Base-by-base conservation (phyloP, 2,888 invertebrate species). In the Urechis unicinctus region DNA sequence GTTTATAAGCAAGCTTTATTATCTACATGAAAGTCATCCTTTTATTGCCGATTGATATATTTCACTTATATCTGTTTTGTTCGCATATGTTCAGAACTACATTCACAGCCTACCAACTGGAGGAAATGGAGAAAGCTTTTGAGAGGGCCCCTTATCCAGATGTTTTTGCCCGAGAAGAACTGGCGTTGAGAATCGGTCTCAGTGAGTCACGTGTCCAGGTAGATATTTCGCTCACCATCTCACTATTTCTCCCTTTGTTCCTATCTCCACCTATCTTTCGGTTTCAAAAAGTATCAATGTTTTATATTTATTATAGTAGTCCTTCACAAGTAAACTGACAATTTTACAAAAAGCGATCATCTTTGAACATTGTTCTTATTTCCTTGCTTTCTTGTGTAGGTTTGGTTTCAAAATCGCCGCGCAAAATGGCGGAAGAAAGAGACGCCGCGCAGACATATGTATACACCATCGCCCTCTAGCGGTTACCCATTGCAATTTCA, bases 351-450 rank as follows among this genome's bases (percentile, higher is more conserved):
- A 36, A 13, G 9, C 17, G 17, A 36, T 13, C 9, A 36, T 9
- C 36, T 36, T 36, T 36, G 9, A 36, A n/a, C n/a, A n/a, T n/a
- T n/a, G n/a, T n/a, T n/a, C n/a, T n/a, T n/a, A n/a, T n/a, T n/a
- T 13, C 36, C 13, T 4, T 48, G 24, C 28, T 17, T 13, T 13
- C 5, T 22, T 13, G 26, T 72, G 22, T 85, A 97, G 96, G 97
- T 98, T 61, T 98, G 97, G 97, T 98, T 98, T 82, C 98, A 98
- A 83, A 98, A 98, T 81, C 85, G 97, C 41, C 84, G 97, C 59
- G 98, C 98, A 50, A 98, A 98, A 80, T 98, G 97, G 93, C 85
- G 97, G 61, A 98, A 98, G 83, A 93, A 94, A 81, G 97, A 98
- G 80, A 94, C 56, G 4, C 56, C 53, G 9, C n/a, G 26, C n/a